Percentiles rank a stretch among this genome's conserved stretches.
Conservation (phyloP, 2,797 vertebrate species). For the Gambusia yucatana region DNA sequence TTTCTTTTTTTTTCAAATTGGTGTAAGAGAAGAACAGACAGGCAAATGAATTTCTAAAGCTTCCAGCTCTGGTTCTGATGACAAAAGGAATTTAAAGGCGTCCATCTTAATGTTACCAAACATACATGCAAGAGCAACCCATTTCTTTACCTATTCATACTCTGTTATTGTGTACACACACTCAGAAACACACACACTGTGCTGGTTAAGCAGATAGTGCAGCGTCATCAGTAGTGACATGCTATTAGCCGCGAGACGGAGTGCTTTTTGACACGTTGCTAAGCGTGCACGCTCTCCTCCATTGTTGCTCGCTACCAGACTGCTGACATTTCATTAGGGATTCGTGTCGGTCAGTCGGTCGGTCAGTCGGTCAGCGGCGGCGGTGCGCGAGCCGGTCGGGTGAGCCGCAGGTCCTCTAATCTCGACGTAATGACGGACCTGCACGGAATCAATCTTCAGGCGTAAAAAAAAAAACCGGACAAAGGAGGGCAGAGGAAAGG, state of each 20-base stretch:
- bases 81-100: conserved; percentile 22
- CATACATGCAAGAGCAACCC: conserved; percentile 3
- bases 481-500: conserved; percentile 18
- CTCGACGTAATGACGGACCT: conserved; percentile 38
- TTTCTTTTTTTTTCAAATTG: conserved; percentile 11
- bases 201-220: conserved; percentile 57
- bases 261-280: conserved; percentile 51
- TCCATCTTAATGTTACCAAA: conserved; percentile 26
- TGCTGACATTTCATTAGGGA: conserved; percentile 67
- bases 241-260: conserved; percentile 62
- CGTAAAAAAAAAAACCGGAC: conserved; percentile 41
- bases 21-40: conserved; percentile 1
- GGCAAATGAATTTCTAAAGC: conserved; percentile 28
- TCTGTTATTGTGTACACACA: neutral
- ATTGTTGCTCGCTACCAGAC: conserved; percentile 47
- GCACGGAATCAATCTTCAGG: conserved; percentile 39
- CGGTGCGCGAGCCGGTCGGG: conserved; percentile 2
- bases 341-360: conserved; percentile 1
- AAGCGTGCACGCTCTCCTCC: conserved; percentile 22
- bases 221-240: conserved; percentile 65
- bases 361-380: neutral
- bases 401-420: conserved; percentile 48
- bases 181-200: conserved; percentile 12
- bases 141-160: conserved; percentile 14
- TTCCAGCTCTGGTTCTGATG: conserved; percentile 36